A percentile compares a stretch with the other conserved stretches of the same genome.
Conservation (phyloP, 2,888 invertebrate species). For the Aelia acuminata region DNA sequence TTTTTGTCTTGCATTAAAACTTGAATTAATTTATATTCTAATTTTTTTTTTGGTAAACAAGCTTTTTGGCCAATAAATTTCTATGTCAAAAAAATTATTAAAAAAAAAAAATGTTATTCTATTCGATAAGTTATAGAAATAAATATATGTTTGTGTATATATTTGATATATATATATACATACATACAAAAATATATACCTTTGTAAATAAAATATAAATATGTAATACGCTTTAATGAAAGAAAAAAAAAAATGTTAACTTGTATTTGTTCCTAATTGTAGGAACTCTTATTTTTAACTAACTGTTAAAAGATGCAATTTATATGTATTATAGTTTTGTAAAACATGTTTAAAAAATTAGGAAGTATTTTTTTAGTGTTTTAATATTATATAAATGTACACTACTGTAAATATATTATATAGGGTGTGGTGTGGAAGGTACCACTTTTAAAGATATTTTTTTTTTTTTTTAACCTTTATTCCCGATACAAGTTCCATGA, state of each 20-base stretch:
- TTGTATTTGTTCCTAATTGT: constrained; percentile 55
- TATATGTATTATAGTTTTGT: constrained; percentile 62
- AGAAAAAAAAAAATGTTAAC: constrained; percentile 58
- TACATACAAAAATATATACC: constrained; percentile 30
- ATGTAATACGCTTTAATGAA: constrained; percentile 53
- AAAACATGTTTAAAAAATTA: constrained; percentile 61
- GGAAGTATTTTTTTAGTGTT: constrained; percentile 62
- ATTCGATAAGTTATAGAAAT: constrained; percentile 48
- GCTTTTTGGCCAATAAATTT: constrained; percentile 43
- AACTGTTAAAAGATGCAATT: constrained; percentile 60
- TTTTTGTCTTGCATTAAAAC: background rate
- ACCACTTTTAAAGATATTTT: constrained; percentile 52
- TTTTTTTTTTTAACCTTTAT: constrained; percentile 29
- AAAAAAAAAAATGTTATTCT: constrained; percentile 52
- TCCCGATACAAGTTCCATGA: constrained; percentile 32
- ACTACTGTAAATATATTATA: constrained; percentile 54
- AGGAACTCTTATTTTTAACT: constrained; percentile 60
- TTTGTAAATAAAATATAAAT: constrained; percentile 54
- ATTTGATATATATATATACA: background rate
- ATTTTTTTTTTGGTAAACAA: constrained; percentile 18
- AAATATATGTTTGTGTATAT: constrained; percentile 3
- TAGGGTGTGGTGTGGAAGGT: constrained; percentile 54
- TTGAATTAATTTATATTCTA: constrained; percentile 5
- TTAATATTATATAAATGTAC: constrained; percentile 59
- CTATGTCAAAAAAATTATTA: background rate